Percentiles rank a stretch among this genome's conserved stretches.
Conservation (phyloP, 2,113 vertebrate species). For the Acrocephalus arundinaceus region DNA sequence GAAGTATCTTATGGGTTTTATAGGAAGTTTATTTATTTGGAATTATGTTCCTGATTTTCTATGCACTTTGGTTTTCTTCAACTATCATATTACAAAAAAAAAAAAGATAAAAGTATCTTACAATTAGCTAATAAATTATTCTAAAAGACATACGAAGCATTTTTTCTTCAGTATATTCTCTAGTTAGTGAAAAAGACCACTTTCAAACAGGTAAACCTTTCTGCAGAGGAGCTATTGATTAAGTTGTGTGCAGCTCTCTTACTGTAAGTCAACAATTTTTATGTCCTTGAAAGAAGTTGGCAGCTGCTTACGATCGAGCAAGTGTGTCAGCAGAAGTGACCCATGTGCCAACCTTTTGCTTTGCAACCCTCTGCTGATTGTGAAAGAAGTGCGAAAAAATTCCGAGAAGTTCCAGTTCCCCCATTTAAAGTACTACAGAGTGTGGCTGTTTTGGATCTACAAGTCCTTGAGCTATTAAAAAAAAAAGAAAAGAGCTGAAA, state of each 20-base stretch:
- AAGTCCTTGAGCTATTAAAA: background rate
- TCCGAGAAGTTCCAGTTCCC: background rate
- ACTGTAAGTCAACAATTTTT: background rate
- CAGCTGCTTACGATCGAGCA: background rate
- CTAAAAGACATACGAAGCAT: background rate
- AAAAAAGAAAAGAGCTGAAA: background rate
- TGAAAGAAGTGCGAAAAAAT: background rate
- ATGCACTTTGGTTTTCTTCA: background rate
- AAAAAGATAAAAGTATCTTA: background rate
- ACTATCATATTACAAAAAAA: background rate
- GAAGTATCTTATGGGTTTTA: background rate
- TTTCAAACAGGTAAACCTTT: background rate
- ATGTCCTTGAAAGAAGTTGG: background rate
- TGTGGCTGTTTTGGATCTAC: background rate
- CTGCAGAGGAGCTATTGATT: background rate
- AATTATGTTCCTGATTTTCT: background rate
- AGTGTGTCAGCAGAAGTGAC: background rate
- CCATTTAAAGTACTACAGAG: background rate
- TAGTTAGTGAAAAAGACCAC: background rate
- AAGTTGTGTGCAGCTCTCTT: background rate
- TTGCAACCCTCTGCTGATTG: background rate
- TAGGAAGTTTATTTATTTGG: background rate
- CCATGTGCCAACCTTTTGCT: background rate
- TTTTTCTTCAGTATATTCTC: background rate
- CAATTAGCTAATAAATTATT: background rate